Conservation (phyloP, 2,888 invertebrate species). For the Spicauda simplicius region DNA sequence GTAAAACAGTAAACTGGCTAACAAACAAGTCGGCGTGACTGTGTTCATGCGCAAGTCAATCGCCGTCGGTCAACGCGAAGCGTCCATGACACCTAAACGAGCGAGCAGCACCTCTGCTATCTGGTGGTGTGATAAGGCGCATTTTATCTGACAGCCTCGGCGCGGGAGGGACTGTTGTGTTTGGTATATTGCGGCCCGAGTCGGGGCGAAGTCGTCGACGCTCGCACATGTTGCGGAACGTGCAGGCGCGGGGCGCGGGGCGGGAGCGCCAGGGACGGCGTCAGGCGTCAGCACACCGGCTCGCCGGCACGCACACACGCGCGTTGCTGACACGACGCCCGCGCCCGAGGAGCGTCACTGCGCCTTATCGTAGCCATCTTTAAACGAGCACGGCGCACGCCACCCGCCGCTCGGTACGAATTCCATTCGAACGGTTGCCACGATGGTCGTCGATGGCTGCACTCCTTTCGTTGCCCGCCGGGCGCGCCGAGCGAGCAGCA, state of each 20-base stretch:
- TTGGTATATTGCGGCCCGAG: constrained; percentile 56
- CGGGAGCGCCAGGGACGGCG: constrained; percentile 70
- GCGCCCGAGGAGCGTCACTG: constrained; percentile 78
- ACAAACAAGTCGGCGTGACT: constrained; percentile 65
- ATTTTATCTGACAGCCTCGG: constrained; percentile 74
- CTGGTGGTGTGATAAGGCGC: constrained; percentile 77
- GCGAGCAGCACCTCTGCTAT: constrained; percentile 82
- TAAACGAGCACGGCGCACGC: constrained; percentile 80
- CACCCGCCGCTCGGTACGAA: constrained; percentile 77
- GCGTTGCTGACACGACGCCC: constrained; percentile 71
- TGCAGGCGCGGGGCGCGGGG: constrained; percentile 47
- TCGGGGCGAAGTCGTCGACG: constrained; percentile 55
- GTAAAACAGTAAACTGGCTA: constrained; percentile 59
- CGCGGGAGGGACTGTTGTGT: constrained; percentile 63
- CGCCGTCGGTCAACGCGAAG: constrained; percentile 58
- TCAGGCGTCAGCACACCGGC: constrained; percentile 57
- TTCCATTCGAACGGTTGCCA: constrained; percentile 73
- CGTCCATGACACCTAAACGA: constrained; percentile 82
- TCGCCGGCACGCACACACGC: constrained; percentile 71
- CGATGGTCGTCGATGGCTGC: constrained; percentile 61
- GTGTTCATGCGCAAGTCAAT: constrained; percentile 61
- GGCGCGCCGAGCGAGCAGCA: constrained; percentile 56
- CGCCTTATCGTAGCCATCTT: constrained; percentile 84
- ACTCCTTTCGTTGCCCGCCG: constrained; percentile 68
- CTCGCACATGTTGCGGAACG: constrained; percentile 77